A percentile compares a stretch with the other conserved stretches of the same genome.
Evolutionary conservation across 2,113 vertebrate species (phyloP).

Genomic region (Pomatorhinus ruficollis): DNA sequence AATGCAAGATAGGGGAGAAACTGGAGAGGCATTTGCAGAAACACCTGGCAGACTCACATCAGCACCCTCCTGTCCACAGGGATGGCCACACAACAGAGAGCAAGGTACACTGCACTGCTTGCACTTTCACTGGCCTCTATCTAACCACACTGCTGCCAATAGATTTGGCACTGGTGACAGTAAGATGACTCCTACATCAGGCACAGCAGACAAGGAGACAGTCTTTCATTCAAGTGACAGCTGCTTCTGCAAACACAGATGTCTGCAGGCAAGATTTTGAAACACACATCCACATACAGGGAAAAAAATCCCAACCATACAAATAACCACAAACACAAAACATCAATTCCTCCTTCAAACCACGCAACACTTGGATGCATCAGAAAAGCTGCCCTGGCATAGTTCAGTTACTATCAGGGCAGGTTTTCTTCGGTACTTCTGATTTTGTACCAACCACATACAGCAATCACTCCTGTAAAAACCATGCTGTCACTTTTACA

Average conservation of each 20-base stretch:
- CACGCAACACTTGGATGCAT: neutral
- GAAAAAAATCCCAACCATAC: neutral
- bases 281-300: neutral
- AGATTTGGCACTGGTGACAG: neutral
- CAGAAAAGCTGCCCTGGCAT: neutral
- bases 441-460: neutral
- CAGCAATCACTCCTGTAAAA: neutral
- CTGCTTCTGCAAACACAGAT: neutral
- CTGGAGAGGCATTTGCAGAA: neutral
- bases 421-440: neutral
- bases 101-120: neutral
- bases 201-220: neutral
- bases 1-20: neutral
- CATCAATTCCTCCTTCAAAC: neutral
- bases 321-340: neutral
- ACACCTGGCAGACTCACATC: fast-evolving
- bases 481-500: neutral
- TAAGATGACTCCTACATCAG: neutral
- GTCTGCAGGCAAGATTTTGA: neutral
- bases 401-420: neutral
- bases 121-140: neutral
- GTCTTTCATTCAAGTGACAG: neutral
- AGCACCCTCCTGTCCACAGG: neutral
- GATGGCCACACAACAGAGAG: neutral
- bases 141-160: neutral